Base-by-base conservation (phyloP, 2,797 vertebrate genomes). In the Staurois parvus region DNA sequence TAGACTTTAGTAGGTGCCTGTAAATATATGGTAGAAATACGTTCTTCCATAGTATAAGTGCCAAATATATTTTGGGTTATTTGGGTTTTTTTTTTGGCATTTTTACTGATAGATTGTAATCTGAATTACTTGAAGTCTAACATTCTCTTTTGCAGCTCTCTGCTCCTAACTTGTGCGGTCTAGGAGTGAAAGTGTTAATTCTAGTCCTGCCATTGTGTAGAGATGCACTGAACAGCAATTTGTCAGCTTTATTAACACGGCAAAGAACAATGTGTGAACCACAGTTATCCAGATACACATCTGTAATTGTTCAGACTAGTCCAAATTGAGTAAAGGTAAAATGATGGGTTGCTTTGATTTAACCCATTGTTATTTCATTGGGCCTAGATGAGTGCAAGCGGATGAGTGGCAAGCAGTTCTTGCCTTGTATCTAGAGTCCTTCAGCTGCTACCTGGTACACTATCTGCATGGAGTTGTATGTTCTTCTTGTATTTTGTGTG, bases 1-100 rank as follows among this genome's bases (percentile, higher is more conserved):
- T 73, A 21, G 52, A 29, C 24, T 26, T 34, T 70, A 40, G 32
- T 30, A 32, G 30, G 68, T 72, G 67, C 78, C 67, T 70, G 78
- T 69, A 70, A 56, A 80, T 72, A 62, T 70, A 81, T 62, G 68
- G 79, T 81, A 72, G 78, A 81, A 72, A 81, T 59, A 52, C 32
- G 68, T 72, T 81, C 52, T 72, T 81, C 79, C 69, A 81, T 72
- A 62, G 68, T 81, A 81, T 59, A 81, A 81, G 68, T 72, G 79
- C 30, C 67, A 81, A 9, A 30, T 84, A n/a, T 40, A 59, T 69
- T 70, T 77, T 59, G 19, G 3, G 48, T 45, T 68, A 15, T 42
- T 69, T 76, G 9, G 0, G 7, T 28, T 37, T 12, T 40, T 13
- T 40, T 77, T 70, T 76, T 52, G 26, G 28, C 64, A 66, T 26